Evolutionary conservation across 2,888 invertebrate genomes (phyloP), one percentile per base, ranked within the genome.

Genomic region (Drosophila sordidula): DNA sequence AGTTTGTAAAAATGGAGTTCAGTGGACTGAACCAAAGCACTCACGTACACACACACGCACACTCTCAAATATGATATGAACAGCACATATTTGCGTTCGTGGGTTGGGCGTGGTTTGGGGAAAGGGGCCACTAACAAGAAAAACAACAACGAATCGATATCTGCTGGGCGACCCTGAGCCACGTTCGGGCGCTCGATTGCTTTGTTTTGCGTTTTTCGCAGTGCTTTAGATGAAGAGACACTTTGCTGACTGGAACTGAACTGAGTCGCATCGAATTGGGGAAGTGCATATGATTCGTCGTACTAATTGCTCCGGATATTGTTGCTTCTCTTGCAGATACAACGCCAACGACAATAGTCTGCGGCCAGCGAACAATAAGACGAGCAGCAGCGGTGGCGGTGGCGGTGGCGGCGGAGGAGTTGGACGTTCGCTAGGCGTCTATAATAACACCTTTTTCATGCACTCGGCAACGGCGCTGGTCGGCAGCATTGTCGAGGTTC

Each of bases 381-480:
- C 77, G 18, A 50, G 70, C 36, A 42, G 52, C 41, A 39, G 57
- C 34, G 57, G 56, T 2, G 59, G 50, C 4, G 55, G 45, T 12
- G 68, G 49, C 22, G 57, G 68, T 11, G 71, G 51, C 12, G 65
- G 62, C 6, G 85, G 70, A 16, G 69, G 57, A 46, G 54, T 55
- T 46, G 72, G 95, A 82, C 94, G 96, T 87, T 93, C 93, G 44
- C 93, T 94, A 75, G 98, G 98, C 73, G 96, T 98, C 58, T 98
- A 98, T 92, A 96, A 95, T 90, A 98, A 98, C 94, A 95, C 96
- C 76, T 95, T 96, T 92, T 97, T 97, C 92, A 97, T 97, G 96
- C 96, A 97, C 93, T 96, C 97, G 46, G 95, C 96, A 70, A 96
- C 97, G 57, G 95, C 96, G 77, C 95, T 97, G 91, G 96, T 98